Evolutionary conservation across 1,140 invertebrate species (phyloP), one percentile per base, ranked within the genome.

Genomic region (Steinernema khuongi): DNA sequence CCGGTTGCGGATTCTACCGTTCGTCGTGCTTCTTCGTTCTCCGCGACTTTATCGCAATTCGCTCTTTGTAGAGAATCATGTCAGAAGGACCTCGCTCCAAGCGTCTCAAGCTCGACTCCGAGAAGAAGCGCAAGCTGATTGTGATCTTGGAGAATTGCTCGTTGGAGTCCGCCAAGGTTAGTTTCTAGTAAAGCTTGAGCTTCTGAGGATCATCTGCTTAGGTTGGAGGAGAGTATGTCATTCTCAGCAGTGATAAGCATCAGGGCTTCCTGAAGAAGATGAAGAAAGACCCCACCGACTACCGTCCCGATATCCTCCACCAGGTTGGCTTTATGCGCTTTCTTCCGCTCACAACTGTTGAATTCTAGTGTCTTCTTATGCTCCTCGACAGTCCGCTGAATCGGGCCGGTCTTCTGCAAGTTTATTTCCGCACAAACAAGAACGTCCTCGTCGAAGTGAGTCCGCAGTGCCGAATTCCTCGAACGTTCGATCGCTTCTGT

Each of bases 361-460:
- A 26, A 1, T 83, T 81, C 73, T 70, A 89, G 86, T 90, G 89
- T 81, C 81, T 90, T 66, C 75, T 89, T 41, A 89, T 88, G 86
- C 78, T 89, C 50, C 82, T 88, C 78, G 88, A 89, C 80, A 87
- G 87, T 80, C 88, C 88, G 7, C 74, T 89, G 29, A 89, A 90
- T 81, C 80, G 89, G 81, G 88, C 88, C 26, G 88, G 88, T 60
- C 71, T 89, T 4, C 83, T 90, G 19, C 89, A 90, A 86, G 93
- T 99, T 0, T 99, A 96, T 85, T 89, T 99, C 75, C 93, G 94
- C 79, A 99, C 96, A 41, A 92, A 91, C 81, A 92, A 93, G 84
- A 98, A 98, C 90, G 94, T 97, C 50, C 87, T 99, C 0, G 98
- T 99, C 82, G 94, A 99, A 91, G 91, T 99, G 28, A 95, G 96